Evolutionary conservation across 2,113 vertebrate species (phyloP), one percentile per base, ranked within the genome.

Genomic region (Opisthocomus hoazin): DNA sequence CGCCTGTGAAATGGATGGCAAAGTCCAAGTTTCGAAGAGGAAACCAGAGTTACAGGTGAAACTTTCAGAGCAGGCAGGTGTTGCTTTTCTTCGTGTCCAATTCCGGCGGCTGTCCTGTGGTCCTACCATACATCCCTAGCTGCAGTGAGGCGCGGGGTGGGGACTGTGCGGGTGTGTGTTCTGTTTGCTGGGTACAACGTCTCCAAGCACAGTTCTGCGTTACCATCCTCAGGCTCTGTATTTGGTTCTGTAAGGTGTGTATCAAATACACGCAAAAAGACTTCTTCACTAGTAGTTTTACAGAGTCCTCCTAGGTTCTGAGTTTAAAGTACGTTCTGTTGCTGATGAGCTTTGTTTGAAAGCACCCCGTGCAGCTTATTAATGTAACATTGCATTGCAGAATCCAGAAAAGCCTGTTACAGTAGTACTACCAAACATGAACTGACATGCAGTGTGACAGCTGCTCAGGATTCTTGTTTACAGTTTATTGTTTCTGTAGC

Each of bases 371-470:
- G 58, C 18, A 64, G 24, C 24, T 89, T 43, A 57, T 58, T 71
- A 63, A 53, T 48, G 26, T 66, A 79, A 48, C 0, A 0, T 22
- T 78, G 51, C 24, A 48, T 30, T 69, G 53, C 81, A 93, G 87
- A 91, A 89, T 93, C 93, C 1, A 3, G 94, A 95, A 94, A 96
- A 93, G 64, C 89, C 79, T 95, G 96, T 97, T 97, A 24, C 14
- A 51, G 71, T 23, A 58, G 46, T 37, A 36, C 45, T 78, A 39
- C 18, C 54, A 82, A 84, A 89, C 95, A 84, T 95, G 96, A 94
- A 68, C 37, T 37, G 71, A 85, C 96, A 84, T 4, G 91, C 46
- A 2, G 0, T 29, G n/a, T 70, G 61, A 84, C 32, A 75, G 34
- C 45, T 80, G 36, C 36, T 79, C 58, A 36, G 51, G 73, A 91